A percentile compares a stretch with the other conserved stretches of the same genome.
These are phyloP conservation scores for Cloeon dipterum DNA, from an alignment of 2,888 invertebrate genomes.

Conservation along the genomic window DNA sequence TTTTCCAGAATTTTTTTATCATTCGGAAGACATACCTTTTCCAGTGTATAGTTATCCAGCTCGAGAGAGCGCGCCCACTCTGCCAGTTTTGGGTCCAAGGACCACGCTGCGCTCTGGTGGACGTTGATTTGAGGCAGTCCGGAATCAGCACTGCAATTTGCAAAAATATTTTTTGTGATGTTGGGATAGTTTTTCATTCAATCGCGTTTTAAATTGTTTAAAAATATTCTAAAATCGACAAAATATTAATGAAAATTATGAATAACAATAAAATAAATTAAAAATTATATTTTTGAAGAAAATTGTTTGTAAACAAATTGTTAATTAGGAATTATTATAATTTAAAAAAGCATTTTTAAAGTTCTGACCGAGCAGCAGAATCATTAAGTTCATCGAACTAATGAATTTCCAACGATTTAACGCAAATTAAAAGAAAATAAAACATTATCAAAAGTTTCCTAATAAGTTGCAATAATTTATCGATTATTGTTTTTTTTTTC, in stretches of 20 bases:
- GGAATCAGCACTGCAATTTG: not conserved
- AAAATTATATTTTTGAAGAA: not conserved
- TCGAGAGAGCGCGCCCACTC: slow-evolving; percentile 49
- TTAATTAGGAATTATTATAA: too few relatives aligned
- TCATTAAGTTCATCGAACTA: too few relatives aligned
- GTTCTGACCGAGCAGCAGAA: too few relatives aligned
- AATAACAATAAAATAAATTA: not conserved
- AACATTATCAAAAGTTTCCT: too few relatives aligned
- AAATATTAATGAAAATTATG: not conserved
- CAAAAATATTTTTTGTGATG: not conserved
- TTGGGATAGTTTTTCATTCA: not conserved
- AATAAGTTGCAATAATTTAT: slow-evolving; percentile 12
- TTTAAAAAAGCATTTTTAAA: too few relatives aligned
- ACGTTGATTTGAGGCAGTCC: slow-evolving; percentile 15
- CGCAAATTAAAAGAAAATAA: too few relatives aligned
- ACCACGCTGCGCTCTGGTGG: slow-evolving; percentile 14
- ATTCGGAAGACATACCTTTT: slow-evolving; percentile 25
- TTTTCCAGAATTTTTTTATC: slow-evolving; percentile 39
- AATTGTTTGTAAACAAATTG: too few relatives aligned
- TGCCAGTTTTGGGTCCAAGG: slow-evolving; percentile 31
- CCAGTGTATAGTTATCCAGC: slow-evolving; percentile 40
- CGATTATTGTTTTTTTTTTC: not conserved
- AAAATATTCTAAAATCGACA: not conserved
- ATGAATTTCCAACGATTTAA: too few relatives aligned
- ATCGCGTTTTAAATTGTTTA: too few relatives aligned